Evolutionary conservation across 2,888 invertebrate genomes (phyloP), one percentile per base, ranked within the genome.

Genomic region (Zygothrica quintamaculata): DNA sequence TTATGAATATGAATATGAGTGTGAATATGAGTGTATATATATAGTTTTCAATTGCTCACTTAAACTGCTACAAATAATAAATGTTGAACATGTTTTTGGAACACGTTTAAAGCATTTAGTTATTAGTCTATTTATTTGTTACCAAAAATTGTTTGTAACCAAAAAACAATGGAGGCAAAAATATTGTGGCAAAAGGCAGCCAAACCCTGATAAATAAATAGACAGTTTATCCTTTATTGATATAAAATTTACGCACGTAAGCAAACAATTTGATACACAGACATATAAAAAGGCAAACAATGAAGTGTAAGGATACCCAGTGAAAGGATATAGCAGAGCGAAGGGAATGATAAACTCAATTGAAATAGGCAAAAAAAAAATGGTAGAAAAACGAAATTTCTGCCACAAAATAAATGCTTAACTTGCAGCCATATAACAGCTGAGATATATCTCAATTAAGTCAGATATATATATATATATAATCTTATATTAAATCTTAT

Each of bases 191-290:
- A n/a, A n/a, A n/a, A n/a, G n/a, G n/a, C n/a, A 61, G 22, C 48
- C 48, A 57, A 65, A 52, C 8, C 43, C 9, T n/a, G n/a, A 40
- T 9, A 16, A n/a, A 9, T 12, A 36, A 1, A 26, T 26, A 44
- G 13, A 39, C 18, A 59, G 50, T 44, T 42, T 65, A 69, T 57
- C 62, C 67, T 55, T 60, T 77, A 65, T 69, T 77, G 72, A 65
- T 81, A 73, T 64, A 82, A 73, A 73, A 66, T 75, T 73, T 67
- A 75, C 70, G 73, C 80, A 85, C 80, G 82, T 75, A 73, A 55
- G 67, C 75, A 82, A 80, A 82, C 82, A 80, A 52, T 68, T 68
- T 65, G 52, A 43, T 42, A n/a, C 15, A 22, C 8, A 12, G 8
- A 44, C 34, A 29, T 43, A 26, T 43, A 53, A 33, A n/a, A 22